A percentile compares a stretch with the other conserved stretches of the same genome.
phyloP scores from a whole-genome alignment of 2,888 invertebrate species.

The Schrankia costaestrigalis region DNA sequence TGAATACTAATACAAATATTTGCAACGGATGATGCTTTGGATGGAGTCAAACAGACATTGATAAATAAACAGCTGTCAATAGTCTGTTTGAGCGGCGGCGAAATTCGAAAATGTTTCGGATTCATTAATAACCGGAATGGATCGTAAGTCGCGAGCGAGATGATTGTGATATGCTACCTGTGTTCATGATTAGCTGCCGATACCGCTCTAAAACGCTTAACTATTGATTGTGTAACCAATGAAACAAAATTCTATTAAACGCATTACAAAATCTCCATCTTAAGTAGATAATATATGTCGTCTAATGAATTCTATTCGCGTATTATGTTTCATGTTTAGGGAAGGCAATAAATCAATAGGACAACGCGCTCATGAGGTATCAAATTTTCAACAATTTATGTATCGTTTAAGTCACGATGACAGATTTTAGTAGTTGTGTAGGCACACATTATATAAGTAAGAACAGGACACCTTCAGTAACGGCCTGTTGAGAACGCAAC shows the following conservation, averaged over 20 bases:
- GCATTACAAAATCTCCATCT: conserved; percentile 19
- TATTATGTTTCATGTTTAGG: conserved; percentile 31
- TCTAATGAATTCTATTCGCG: conserved; percentile 29
- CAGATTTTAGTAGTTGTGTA: conserved; percentile 32
- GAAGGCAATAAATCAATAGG: conserved; percentile 32
- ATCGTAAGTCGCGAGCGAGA: conserved; percentile 56
- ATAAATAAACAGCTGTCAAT: conserved; percentile 72
- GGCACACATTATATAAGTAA: conserved; percentile 24
- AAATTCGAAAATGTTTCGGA: conserved; percentile 56
- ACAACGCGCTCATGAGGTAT: conserved; percentile 25
- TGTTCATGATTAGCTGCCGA: conserved; percentile 54
- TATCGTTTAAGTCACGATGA: conserved; percentile 29
- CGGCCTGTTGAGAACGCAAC: conserved; percentile 29
- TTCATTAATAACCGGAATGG: conserved; percentile 71
- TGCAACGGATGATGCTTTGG: conserved; percentile 47
- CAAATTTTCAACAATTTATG: conserved; percentile 28
- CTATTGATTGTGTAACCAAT: conserved; percentile 14
- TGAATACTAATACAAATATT: conserved; percentile 59
- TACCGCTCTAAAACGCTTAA: conserved; percentile 13
- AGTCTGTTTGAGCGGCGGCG: conserved; percentile 52
- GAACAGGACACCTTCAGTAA: conserved; percentile 32
- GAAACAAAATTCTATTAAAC: conserved; percentile 12
- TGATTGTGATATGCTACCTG: conserved; percentile 66
- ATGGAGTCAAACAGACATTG: conserved; percentile 56
- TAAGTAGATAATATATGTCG: conserved; percentile 14